A percentile compares a stretch with the other conserved stretches of the same genome.
Evolutionary conservation across 2,888 invertebrate genomes (phyloP).

Genomic region (Pharmacophagus antenor): DNA sequence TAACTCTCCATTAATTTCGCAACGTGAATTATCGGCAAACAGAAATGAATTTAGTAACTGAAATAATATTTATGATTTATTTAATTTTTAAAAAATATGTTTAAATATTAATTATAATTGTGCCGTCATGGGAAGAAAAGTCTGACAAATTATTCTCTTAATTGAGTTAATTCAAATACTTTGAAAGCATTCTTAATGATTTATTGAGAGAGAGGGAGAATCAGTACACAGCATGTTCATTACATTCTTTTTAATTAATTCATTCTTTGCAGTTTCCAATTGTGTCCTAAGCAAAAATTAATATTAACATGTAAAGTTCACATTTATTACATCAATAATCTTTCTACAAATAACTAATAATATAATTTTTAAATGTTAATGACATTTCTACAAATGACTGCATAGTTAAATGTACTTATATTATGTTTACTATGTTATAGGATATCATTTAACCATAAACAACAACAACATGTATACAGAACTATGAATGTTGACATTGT

Average conservation of each 20-base stretch:
- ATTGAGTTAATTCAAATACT: background rate
- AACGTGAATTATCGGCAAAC: background rate
- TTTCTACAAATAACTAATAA: background rate
- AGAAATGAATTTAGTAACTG: background rate
- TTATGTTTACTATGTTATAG: conserved; percentile 1
- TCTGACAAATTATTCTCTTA: background rate
- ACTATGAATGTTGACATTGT: no score
- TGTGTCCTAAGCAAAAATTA: background rate
- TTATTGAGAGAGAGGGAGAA: background rate
- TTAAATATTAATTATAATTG: background rate
- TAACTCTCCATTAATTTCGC: background rate
- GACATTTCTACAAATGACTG: conserved; percentile 7
- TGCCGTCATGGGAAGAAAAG: background rate
- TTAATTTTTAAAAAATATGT: background rate
- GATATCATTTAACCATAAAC: conserved; percentile 17
- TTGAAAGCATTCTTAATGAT: background rate
- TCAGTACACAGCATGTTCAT: background rate
- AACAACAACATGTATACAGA: no score
- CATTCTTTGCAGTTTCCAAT: background rate
- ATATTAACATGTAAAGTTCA: background rate
- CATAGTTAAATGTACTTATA: conserved; percentile 2
- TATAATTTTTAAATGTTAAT: background rate
- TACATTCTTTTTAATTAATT: background rate
- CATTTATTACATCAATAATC: background rate
- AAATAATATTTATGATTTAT: background rate